Base-by-base conservation (phyloP, 2,888 invertebrate genomes). In the Polymixis lichenea region DNA sequence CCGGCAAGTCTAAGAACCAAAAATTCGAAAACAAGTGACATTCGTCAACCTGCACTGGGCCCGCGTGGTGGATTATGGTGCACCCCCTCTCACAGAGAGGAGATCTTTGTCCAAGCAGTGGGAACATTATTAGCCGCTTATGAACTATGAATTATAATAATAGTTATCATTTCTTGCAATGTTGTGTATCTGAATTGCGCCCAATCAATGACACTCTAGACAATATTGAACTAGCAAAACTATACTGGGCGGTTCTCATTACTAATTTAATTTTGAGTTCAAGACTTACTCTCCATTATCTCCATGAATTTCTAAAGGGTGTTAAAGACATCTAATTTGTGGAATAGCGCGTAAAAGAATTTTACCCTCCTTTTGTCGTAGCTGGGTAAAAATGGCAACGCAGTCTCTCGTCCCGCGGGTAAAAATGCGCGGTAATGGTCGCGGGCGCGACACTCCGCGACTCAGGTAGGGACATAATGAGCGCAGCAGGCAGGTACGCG, bases 401-500 rank as follows among this genome's bases (percentile, higher is more conserved):
- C 71, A 77, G 85, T 69, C 7, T 69, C 60, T 51, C 28, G 46
- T n/a, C 43, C 38, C 62, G 67, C 66, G 83, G 77, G 83, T 83
- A 86, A 86, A 87, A 88, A 85, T 78, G 86, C 72, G 53, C 70
- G 49, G 77, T 84, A 86, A 83, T 75, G 67, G 71, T 64, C 60
- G 74, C 82, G 77, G 65, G 73, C 82, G 86, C 86, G 86, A 77
- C 77, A 51, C 85, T 84, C 76, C 77, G 69, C 66, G 85, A 58
- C 72, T 72, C 90, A 91, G 91, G 90, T 91, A 91, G 89, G 87
- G 78, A 89, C 89, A 90, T 93, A 94, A 94, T 93, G 92, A 93
- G 88, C 91, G 87, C 91, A 46, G 46, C 46, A 46, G 58, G 81
- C 82, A 93, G 88, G 87, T 86, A 87, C 77, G 61, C 56, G 67